phyloP scores from a whole-genome alignment of 2,888 invertebrate species.

The Lasioglossum pauxillum region DNA sequence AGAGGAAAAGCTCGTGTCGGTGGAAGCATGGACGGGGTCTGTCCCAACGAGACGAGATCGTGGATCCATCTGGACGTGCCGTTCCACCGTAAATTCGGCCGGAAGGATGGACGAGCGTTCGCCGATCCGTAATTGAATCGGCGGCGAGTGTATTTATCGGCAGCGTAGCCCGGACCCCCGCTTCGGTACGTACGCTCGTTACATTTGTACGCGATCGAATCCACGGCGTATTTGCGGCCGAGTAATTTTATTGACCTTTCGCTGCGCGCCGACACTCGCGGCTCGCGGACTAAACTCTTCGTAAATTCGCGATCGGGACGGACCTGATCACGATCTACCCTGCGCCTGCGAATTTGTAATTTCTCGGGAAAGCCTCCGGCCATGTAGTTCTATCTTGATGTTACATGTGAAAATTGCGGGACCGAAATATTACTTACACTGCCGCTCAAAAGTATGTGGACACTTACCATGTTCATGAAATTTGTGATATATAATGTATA shows the following conservation, averaged over 20 bases:
- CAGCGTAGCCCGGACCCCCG: background rate
- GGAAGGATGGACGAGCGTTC: slow-evolving; percentile 13
- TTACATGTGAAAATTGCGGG: background rate
- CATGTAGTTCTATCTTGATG: background rate
- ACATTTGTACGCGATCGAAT: slow-evolving; percentile 46
- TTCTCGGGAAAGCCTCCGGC: background rate
- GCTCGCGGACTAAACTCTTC: background rate
- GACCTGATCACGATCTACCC: background rate
- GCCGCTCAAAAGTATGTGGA: too few relatives aligned
- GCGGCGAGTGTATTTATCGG: slow-evolving; percentile 43
- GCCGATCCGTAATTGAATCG: slow-evolving; percentile 40
- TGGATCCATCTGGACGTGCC: background rate
- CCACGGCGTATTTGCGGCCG: slow-evolving; percentile 19
- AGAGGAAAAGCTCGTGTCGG: background rate
- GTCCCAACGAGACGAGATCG: background rate
- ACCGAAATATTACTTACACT: background rate
- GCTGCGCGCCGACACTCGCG: slow-evolving; percentile 21
- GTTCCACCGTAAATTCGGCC: slow-evolving; percentile 11
- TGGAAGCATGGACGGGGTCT: background rate
- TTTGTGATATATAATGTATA: too few relatives aligned
- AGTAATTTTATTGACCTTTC: slow-evolving; percentile 55
- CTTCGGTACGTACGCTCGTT: slow-evolving; percentile 1
- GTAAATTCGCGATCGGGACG: slow-evolving; percentile 27
- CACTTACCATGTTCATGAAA: too few relatives aligned
- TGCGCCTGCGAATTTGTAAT: slow-evolving; percentile 25